Conservation (phyloP, 2,113 vertebrate species). For the Mellivora capensis region DNA sequence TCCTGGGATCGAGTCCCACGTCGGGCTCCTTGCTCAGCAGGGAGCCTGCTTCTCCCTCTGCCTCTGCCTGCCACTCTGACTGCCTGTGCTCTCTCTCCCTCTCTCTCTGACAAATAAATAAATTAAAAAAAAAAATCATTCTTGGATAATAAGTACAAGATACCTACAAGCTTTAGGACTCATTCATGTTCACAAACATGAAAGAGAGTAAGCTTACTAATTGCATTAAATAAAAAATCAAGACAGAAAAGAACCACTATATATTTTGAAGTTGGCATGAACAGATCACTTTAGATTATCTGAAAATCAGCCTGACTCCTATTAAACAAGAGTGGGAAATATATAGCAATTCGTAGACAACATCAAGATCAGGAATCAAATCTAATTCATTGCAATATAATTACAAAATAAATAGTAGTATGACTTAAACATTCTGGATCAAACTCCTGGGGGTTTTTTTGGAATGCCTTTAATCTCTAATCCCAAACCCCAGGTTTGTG, state of each 20-base stretch:
- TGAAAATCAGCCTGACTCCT: constrained; percentile 4
- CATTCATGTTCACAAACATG: neutral
- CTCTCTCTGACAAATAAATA: no score
- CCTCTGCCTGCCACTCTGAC: no score
- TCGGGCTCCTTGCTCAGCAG: no score
- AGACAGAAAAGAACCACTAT: neutral
- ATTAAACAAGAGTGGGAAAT: neutral
- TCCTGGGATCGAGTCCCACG: no score
- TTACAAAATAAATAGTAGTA: constrained; percentile 2
- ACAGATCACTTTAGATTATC: neutral
- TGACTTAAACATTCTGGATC: neutral
- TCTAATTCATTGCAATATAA: neutral
- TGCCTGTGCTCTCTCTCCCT: no score
- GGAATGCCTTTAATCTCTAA: neutral
- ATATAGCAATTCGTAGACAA: neutral
- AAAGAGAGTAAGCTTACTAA: neutral
- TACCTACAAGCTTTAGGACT: neutral
- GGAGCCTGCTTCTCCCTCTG: no score
- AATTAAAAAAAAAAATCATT: neutral
- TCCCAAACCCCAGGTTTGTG: neutral
- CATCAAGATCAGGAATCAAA: neutral
- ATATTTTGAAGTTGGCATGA: constrained; percentile 16
- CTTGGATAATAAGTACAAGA: neutral
- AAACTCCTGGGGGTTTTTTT: neutral
- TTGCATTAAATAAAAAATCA: constrained; percentile 21